A percentile compares a stretch with the other conserved stretches of the same genome.
Evolutionary conservation across 1,140 invertebrate genomes (phyloP).

Genomic region (Leptinotarsa lineolata): DNA sequence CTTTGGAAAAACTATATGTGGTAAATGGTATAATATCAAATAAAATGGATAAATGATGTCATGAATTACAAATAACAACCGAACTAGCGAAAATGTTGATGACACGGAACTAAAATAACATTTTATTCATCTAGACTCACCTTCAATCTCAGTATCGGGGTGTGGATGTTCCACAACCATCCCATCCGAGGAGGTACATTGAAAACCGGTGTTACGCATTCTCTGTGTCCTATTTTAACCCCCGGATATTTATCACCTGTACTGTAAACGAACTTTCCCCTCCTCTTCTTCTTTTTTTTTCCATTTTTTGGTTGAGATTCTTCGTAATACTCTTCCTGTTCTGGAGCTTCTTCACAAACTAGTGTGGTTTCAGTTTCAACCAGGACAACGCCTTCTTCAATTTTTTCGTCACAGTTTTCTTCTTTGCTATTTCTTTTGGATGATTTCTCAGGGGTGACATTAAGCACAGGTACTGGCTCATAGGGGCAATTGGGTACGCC

Average conservation of each 20-base stretch:
- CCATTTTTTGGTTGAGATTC: not conserved
- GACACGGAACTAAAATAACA: no score
- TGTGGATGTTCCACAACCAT: constrained; percentile 61
- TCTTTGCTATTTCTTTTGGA: not conserved
- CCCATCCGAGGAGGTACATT: constrained; percentile 62
- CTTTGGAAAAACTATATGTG: no score
- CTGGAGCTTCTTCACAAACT: constrained; percentile 19
- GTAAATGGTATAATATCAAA: no score
- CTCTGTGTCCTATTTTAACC: constrained; percentile 59
- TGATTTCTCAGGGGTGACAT: not conserved
- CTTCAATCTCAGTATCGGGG: constrained; percentile 21
- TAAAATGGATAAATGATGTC: no score
- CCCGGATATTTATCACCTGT: constrained; percentile 55
- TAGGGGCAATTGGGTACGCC: constrained; percentile 38
- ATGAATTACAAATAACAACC: no score
- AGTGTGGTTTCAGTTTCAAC: constrained; percentile 21
- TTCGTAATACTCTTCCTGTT: constrained; percentile 17
- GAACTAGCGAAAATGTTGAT: no score
- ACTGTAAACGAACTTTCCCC: constrained; percentile 46
- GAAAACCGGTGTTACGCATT: constrained; percentile 55
- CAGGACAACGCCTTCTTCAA: not conserved
- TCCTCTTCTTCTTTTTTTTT: constrained; percentile 37
- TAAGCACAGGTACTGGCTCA: constrained; percentile 25
- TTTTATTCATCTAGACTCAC: not conserved
- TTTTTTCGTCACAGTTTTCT: not conserved